Evolutionary conservation across 2,888 invertebrate species (phyloP), one percentile per base, ranked within the genome.

Genomic region (Caradrina kadenii): DNA sequence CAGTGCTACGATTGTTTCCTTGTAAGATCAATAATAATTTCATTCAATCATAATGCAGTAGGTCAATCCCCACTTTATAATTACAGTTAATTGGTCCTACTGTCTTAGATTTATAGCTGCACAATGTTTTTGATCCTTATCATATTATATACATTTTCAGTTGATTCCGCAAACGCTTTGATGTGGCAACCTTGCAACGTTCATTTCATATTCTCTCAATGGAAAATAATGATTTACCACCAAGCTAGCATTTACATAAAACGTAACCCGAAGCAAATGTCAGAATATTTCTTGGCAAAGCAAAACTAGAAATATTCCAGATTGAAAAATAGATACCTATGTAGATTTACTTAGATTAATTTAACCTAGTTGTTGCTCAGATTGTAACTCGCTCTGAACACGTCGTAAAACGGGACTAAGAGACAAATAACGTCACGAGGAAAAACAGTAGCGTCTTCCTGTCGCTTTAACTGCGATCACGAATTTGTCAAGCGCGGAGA

Each of bases 141-240:
- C 39, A 39, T 11, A 11, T 39, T 39, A 39, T 63, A 45, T 53
- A 39, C 6, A 53, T 5, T 50, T 59, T 42, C 15, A 54, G 49
- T 50, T 64, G 45, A 60, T 26, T 48, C 26, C 10, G 50, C 11
- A 26, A 42, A 22, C 58, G 52, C 68, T 55, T 26, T 61, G 53
- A 53, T 59, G 26, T 69, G 49, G 53, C 31, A 54, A 54, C 63
- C 48, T 67, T 64, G 66, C 63, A 63, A 49, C 45, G 35, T 52
- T 81, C 64, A 79, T 81, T 79, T 63, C 49, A 77, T 77, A 79
- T 79, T 81, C 78, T 52, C 49, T 69, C 62, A 49, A 81, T 77
- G 73, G 66, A 73, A 62, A 73, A 54, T 73, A 73, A 73, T 81
- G 55, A 81, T 77, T 81, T 81, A 73, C 69, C 50, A 63, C 58